Percentiles rank a stretch among this genome's conserved stretches.
Conservation (phyloP, 2,113 vertebrate species). For the Caranx ignobilis region DNA sequence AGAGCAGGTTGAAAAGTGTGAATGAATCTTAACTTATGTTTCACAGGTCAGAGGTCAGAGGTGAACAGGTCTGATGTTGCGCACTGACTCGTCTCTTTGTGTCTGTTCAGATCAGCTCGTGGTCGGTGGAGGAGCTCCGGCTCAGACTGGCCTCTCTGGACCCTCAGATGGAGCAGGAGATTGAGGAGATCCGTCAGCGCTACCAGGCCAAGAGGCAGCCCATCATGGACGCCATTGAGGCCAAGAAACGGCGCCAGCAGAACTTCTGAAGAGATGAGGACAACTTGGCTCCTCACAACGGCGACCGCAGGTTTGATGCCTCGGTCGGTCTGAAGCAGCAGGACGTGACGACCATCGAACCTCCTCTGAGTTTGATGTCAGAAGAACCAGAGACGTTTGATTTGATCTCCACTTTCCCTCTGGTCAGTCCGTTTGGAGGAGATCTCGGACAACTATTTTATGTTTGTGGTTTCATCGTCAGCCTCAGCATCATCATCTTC, state of each 20-base stretch:
- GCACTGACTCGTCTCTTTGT: background rate
- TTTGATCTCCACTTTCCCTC: background rate
- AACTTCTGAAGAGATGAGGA: constrained; percentile 87
- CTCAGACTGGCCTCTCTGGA: constrained; percentile 89
- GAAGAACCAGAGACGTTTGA: constrained; percentile 6
- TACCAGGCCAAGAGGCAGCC: constrained; percentile 95
- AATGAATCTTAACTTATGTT: too few relatives aligned
- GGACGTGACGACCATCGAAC: background rate
- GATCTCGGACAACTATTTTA: background rate
- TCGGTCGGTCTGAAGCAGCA: background rate
- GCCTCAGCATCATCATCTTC: too few relatives aligned
- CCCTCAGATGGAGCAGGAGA: constrained; percentile 98
- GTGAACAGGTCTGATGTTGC: too few relatives aligned
- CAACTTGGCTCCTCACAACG: background rate
- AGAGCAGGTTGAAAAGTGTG: too few relatives aligned
- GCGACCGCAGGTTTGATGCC: background rate
- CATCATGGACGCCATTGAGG: constrained; percentile 94
- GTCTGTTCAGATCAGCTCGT: constrained; percentile 86
- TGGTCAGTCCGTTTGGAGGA: background rate
- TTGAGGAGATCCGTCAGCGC: constrained; percentile 94
- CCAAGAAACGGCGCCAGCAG: constrained; percentile 93
- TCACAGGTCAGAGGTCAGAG: too few relatives aligned
- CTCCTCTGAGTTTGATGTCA: background rate
- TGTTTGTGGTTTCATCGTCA: background rate
- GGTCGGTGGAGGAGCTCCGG: constrained; percentile 92